Percentiles rank a stretch among this genome's conserved stretches.
Evolutionary conservation across 2,113 vertebrate genomes (phyloP).

Genomic region (Thunnus thynnus): DNA sequence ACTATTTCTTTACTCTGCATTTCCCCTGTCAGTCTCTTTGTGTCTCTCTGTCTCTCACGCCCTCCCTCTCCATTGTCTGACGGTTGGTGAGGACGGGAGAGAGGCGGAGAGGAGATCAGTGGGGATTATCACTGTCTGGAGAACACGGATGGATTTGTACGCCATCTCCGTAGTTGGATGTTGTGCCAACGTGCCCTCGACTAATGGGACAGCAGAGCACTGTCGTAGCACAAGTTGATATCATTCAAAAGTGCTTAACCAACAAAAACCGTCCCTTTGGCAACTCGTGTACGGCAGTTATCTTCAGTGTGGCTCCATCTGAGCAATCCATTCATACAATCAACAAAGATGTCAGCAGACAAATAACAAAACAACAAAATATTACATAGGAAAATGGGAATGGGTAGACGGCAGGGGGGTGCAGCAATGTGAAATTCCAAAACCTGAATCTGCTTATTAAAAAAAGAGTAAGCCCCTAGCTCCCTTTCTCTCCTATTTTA

Average conservation of each 20-base stretch:
- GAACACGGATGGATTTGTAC: constrained; percentile 73
- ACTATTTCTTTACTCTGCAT: constrained; percentile 29
- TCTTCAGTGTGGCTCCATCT: constrained; percentile 10
- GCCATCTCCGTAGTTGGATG: constrained; percentile 60
- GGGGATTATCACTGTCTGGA: constrained; percentile 80
- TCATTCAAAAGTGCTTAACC: constrained; percentile 63
- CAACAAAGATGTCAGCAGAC: background rate
- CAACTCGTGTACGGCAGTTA: constrained; percentile 19
- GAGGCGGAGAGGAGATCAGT: constrained; percentile 69
- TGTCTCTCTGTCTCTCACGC: background rate
- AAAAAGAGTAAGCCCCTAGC: constrained; percentile 39
- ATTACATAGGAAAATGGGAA: background rate
- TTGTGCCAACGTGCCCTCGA: constrained; percentile 69
- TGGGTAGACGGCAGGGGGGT: background rate
- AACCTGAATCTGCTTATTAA: constrained; percentile 65
- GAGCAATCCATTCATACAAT: constrained; percentile 16
- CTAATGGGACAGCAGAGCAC: constrained; percentile 63
- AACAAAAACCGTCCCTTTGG: constrained; percentile 40
- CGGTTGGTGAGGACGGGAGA: constrained; percentile 9
- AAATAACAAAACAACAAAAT: constrained; percentile 2
- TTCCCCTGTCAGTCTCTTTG: constrained; percentile 37
- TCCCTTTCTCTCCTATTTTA: constrained; percentile 39
- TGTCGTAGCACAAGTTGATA: constrained; percentile 59
- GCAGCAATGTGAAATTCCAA: constrained; percentile 43
- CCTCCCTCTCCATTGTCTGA: constrained; percentile 55